Evolutionary conservation across 2,888 invertebrate genomes (phyloP), one percentile per base, ranked within the genome.

Genomic region (Sinohyriopsis cumingii): DNA sequence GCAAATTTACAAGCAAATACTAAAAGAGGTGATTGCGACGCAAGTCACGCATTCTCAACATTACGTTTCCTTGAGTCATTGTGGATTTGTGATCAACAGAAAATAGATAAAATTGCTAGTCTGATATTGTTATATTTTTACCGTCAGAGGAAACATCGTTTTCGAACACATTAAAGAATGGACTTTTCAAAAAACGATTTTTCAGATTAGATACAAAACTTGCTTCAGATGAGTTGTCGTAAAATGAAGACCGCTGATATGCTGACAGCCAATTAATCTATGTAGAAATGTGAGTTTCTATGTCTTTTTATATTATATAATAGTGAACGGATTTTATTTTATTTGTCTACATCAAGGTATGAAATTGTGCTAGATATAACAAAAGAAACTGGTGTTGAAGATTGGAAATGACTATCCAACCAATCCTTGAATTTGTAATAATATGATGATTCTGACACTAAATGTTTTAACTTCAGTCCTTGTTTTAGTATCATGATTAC

Each of bases 51-150:
- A 85, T 79, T 20, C 66, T 59, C 45, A 79, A 55, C 84, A 87
- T 86, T 57, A 84, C 67, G 45, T 79, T 62, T 0, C 83, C 85
- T 68, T 86, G 82, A 12, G 65, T 67, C 25, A 79, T 82, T n/a
- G 96, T 96, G 66, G 96, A 95, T 66, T 94, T 95, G 59, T 97
- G 95, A 84, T 96, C 95, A 5, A 95, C 94, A 0, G 96, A 95
- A 90, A 96, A 96, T 65, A 97, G 94, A 62, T 96, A 91, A 86
- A 96, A 95, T 72, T 97, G 92, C 2, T 72, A 72, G 5, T 72
- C 72, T 5, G 61, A 54, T 9, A 76, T 76, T 45, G 33, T 60
- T 15, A 18, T 55, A 22, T 59, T 71, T 33, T 22, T n/a, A 1
- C 59, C 45, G 28, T 73, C 65, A 22, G 76, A 62, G 22, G 67